A percentile compares a stretch with the other conserved stretches of the same genome.
Conservation (phyloP, 2,888 invertebrate species). For the Nomada flava region DNA sequence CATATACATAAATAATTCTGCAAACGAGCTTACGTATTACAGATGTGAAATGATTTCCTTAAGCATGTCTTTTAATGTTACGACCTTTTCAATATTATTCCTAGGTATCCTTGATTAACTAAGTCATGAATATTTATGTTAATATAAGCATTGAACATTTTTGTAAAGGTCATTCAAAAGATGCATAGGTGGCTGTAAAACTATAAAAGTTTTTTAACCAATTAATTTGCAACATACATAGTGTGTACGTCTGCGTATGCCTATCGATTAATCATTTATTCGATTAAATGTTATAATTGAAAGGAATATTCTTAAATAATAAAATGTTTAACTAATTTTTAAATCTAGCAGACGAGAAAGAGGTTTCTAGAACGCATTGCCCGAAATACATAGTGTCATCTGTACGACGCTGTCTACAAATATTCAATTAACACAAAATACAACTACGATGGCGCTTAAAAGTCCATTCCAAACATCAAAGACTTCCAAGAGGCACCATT, state of each 20-base stretch:
- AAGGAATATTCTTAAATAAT: neutral
- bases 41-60: neutral
- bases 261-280: too few relatives aligned
- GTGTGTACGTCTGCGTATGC: too few relatives aligned
- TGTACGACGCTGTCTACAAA: neutral
- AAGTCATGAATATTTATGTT: too few relatives aligned
- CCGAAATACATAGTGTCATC: conserved; percentile 23
- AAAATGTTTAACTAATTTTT: conserved; percentile 5
- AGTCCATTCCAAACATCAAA: conserved; percentile 13
- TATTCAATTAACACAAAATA: conserved; percentile 32
- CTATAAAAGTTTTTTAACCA: too few relatives aligned
- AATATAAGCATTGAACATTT: too few relatives aligned
- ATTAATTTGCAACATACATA: too few relatives aligned
- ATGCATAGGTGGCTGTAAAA: too few relatives aligned
- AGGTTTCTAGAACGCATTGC: conserved; percentile 13
- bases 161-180: too few relatives aligned
- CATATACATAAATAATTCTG: neutral
- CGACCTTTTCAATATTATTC: too few relatives aligned
- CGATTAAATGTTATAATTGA: neutral
- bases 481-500: neutral
- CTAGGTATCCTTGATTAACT: too few relatives aligned
- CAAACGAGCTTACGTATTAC: neutral
- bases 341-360: neutral
- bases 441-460: conserved; percentile 5
- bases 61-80: too few relatives aligned